Base-by-base conservation (phyloP, 2,797 vertebrate genomes). In the Arnoldichthys spilopterus region DNA sequence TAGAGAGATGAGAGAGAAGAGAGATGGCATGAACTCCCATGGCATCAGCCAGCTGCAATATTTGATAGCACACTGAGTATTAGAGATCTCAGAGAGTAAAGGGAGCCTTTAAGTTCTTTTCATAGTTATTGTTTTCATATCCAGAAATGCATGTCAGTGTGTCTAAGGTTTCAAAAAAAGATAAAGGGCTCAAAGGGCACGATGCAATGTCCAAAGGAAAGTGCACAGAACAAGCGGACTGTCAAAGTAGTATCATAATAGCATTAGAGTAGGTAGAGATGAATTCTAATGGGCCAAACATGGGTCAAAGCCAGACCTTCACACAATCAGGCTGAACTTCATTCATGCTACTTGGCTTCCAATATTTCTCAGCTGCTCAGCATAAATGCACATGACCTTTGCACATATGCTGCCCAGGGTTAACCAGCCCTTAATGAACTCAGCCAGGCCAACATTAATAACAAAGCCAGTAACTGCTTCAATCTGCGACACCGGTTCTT, bases 201-300 rank as follows among this genome's bases (percentile, higher is more conserved):
- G 26, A 3, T 69, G 9, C 34, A 13, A 18, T 34, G 28, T 70
- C 68, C 47, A 54, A 20, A 70, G 28, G 16, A 70, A 53, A 70
- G 26, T 28, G 9, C 68, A 70, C 28, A 34, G 26, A 51, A 26
- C 20, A 13, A 69, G 67, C 32, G 26, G 26, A 69, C 43, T 51
- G 45, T 49, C 67, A 51, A n/a, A 0, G 2, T 69, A 69, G 30
- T 20, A 24, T 9, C 9, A 4, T 64, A 69, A 69, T 20, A 24
- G 20, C n/a, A 12, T 64, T 69, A 28, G 0, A 49, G 22, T 8
- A 51, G 40, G 11, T 49, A 6, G 66, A 49, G 22, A 49, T 69
- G 24, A 28, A 49, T 69, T 69, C 24, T 69, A 47, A 69, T 28
- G 26, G 20, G n/a, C 62, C 20, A 30, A 67, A 67, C 64, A 66